phyloP scores from a whole-genome alignment of 2,888 invertebrate genomes.

The Thalpophila matura region DNA sequence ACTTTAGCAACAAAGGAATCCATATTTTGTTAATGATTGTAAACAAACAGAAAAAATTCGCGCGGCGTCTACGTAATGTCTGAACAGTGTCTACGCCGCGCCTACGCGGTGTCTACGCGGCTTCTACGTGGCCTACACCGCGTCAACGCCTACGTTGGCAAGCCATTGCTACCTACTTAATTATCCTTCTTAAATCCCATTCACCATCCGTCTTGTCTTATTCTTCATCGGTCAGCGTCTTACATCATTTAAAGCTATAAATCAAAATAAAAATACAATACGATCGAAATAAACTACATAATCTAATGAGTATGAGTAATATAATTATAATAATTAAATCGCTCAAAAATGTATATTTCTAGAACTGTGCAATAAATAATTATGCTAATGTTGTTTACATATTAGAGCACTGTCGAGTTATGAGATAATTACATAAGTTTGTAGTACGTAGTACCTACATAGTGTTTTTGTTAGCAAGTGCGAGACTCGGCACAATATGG shows the following conservation, averaged over 20 bases:
- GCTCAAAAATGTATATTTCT: background rate
- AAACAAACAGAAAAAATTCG: no score
- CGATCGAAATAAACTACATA: no score
- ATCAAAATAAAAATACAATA: no score
- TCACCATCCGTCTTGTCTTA: no score
- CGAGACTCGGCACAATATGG: constrained; percentile 35
- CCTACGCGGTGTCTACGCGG: background rate
- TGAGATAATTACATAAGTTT: constrained; percentile 51
- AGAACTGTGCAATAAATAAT: constrained; percentile 16
- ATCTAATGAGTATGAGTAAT: no score
- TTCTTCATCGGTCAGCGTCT: no score
- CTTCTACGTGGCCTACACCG: background rate
- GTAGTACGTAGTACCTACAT: constrained; percentile 30
- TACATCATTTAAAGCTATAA: no score
- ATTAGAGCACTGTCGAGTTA: constrained; percentile 22
- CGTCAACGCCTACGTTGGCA: background rate
- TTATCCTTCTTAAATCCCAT: no score
- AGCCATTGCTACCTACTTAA: no score
- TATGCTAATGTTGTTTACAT: constrained; percentile 38
- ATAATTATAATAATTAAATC: no score
- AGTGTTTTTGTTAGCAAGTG: constrained; percentile 53
- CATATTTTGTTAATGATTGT: no score
- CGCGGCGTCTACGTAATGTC: background rate
- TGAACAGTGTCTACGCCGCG: background rate
- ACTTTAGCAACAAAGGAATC: no score